Conservation (phyloP, 2,888 invertebrate genomes). For the Polylopha cassiicola region DNA sequence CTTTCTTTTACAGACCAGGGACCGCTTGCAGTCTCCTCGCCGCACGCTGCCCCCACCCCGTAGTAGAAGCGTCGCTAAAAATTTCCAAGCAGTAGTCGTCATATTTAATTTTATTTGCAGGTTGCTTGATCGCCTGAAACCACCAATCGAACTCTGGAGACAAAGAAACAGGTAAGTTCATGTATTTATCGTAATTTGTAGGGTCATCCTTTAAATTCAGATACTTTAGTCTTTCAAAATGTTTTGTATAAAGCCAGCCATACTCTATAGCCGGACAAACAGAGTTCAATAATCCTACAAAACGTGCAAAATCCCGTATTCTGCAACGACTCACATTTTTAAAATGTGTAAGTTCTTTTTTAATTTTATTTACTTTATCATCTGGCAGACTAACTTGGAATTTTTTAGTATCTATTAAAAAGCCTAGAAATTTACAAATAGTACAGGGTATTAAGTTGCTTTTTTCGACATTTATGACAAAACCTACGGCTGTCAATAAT, state of each 20-base stretch:
- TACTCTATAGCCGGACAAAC: conserved; percentile 36
- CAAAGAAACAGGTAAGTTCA: conserved; percentile 1
- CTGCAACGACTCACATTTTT: conserved; percentile 20
- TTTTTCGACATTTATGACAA: conserved; percentile 26
- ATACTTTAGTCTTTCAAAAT: conserved; percentile 26
- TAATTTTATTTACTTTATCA: conserved; percentile 21
- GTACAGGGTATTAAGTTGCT: conserved; percentile 19
- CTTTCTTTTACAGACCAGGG: conserved; percentile 15
- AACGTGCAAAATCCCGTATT: conserved; percentile 25
- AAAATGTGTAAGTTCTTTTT: conserved; percentile 9
- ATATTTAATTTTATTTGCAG: no score
- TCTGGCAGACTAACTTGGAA: conserved; percentile 19
- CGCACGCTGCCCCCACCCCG: conserved; percentile 22
- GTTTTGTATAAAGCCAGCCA: conserved; percentile 34
- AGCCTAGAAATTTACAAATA: conserved; percentile 22
- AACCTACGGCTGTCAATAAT: conserved; percentile 20
- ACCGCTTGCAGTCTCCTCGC: conserved; percentile 13
- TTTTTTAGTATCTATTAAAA: conserved; percentile 19
- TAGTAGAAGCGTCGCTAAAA: conserved; percentile 20
- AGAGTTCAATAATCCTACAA: conserved; percentile 28
- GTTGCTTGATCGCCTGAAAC: no score
- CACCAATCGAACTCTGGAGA: conserved; percentile 19
- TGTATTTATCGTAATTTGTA: conserved; percentile 21
- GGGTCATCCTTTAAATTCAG: conserved; percentile 19
- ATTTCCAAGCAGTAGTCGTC: conserved; percentile 10